Conservation (phyloP, 35 echinoderm and acorn worm genomes). For the Diadema setosum region DNA sequence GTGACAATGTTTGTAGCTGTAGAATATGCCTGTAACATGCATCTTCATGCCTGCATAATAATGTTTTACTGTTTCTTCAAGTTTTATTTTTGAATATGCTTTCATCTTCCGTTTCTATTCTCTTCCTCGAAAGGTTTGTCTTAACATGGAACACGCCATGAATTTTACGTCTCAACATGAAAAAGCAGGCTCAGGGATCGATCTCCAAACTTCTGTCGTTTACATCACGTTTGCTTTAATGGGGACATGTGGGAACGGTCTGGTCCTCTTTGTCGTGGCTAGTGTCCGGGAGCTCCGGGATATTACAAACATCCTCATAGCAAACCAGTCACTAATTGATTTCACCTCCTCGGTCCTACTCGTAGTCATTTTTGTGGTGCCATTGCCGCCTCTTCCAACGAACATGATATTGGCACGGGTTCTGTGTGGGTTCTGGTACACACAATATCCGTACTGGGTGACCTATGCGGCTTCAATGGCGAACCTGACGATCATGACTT, state of each 20-base stretch:
- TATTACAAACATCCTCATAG: conserved; percentile 61
- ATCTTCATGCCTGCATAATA: too few relatives aligned
- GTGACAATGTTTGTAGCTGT: too few relatives aligned
- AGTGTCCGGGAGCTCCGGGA: not conserved
- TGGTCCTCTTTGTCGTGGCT: conserved; percentile 13
- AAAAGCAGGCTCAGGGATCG: too few relatives aligned
- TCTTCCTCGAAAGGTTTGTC: too few relatives aligned
- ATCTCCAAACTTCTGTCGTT: not conserved
- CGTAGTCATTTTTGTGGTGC: conserved; percentile 8
- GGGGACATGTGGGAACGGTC: conserved; percentile 25
- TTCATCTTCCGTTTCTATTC: too few relatives aligned
- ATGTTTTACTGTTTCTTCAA: too few relatives aligned
- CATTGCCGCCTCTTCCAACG: not conserved
- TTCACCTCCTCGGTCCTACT: conserved; percentile 43
- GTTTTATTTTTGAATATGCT: too few relatives aligned
- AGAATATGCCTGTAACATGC: too few relatives aligned
- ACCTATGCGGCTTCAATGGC: not conserved
- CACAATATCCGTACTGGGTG: conserved; percentile 20
- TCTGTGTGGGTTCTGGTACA: not conserved
- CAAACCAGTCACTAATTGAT: conserved; percentile 78
- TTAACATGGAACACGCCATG: too few relatives aligned
- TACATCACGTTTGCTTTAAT: conserved; percentile 11
- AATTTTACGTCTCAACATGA: too few relatives aligned
- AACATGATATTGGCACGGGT: not conserved
- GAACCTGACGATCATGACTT: conserved; percentile 11